phyloP scores from a whole-genome alignment of 2,797 vertebrate genomes.

The Aselliscus stoliczkanus region DNA sequence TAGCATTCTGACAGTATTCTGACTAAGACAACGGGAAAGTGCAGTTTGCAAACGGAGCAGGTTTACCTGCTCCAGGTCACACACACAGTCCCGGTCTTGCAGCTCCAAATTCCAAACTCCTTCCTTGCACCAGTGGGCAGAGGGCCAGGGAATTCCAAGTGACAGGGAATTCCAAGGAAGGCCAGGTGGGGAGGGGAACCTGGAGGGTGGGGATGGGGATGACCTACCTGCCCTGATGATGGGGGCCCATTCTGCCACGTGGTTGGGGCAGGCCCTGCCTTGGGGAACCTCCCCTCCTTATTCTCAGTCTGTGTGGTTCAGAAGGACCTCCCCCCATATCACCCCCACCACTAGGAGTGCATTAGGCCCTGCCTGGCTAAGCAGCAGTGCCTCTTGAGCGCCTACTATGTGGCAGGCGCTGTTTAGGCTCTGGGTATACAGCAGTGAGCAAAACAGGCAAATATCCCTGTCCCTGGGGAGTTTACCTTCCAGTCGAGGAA shows the following conservation, averaged over 20 bases:
- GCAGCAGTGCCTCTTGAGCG: not conserved
- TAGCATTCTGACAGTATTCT: too few species aligned
- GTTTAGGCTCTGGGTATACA: not conserved
- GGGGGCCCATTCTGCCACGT: not conserved
- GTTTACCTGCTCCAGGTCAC: not conserved
- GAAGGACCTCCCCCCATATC: rapidly evolving
- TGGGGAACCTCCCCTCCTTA: too few species aligned
- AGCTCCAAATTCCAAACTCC: not conserved
- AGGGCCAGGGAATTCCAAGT: not conserved
- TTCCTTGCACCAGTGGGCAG: not conserved
- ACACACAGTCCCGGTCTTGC: not conserved
- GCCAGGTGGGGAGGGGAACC: not conserved
- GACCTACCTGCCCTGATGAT: too few species aligned
- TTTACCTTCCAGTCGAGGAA: not conserved
- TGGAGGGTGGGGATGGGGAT: rapidly evolving
- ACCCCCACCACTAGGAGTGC: not conserved
- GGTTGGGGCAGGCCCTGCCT: not conserved
- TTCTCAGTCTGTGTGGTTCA: not conserved
- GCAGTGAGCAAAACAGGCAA: not conserved
- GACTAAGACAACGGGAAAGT: not conserved
- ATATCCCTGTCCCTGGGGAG: rapidly evolving
- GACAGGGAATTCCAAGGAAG: not conserved
- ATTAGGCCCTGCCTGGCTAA: not conserved
- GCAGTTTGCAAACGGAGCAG: too few species aligned
- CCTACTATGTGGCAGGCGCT: rapidly evolving